These are phyloP conservation scores for Stegodyphus mimosarum DNA, from an alignment of 1,140 invertebrate species.

Conservation along the genomic window DNA sequence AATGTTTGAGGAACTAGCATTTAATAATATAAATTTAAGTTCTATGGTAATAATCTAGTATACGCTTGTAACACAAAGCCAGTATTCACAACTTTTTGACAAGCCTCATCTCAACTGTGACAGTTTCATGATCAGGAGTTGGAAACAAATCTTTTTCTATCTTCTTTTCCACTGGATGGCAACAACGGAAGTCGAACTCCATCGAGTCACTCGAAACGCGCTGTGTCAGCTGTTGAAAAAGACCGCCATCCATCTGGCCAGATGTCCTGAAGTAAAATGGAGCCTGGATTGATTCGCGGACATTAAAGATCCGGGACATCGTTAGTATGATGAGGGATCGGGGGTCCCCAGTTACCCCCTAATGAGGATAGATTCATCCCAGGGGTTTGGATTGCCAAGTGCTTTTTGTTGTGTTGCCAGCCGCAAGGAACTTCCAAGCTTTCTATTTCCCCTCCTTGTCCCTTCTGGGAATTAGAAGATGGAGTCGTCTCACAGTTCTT, in stretches of 20 bases:
- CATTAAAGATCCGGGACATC: slow-evolving; percentile 55
- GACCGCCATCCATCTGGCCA: slow-evolving; percentile 11
- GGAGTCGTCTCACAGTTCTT: neutral
- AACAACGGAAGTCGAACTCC: neutral
- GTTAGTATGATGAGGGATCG: slow-evolving; percentile 56
- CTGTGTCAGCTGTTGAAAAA: neutral
- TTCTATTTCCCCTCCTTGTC: slow-evolving; percentile 15
- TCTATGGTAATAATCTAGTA: too few relatives aligned
- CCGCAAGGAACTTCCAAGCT: slow-evolving; percentile 41
- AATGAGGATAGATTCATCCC: slow-evolving; percentile 58
- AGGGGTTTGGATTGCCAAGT: slow-evolving; percentile 38
- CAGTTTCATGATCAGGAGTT: neutral
- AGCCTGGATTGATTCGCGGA: slow-evolving; percentile 43
- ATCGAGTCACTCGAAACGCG: neutral
- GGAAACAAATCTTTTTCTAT: neutral
- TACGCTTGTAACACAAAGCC: too few relatives aligned
- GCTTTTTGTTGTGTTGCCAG: slow-evolving; percentile 55
- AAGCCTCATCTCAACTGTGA: neutral
- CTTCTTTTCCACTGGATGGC: neutral
- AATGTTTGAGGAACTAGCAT: too few relatives aligned
- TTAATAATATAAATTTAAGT: too few relatives aligned
- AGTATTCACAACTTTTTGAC: neutral
- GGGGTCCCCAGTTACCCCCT: slow-evolving; percentile 35
- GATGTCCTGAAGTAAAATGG: slow-evolving; percentile 20
- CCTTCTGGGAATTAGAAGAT: slow-evolving; percentile 29